These are phyloP conservation scores for Hycleus phaleratus DNA, from an alignment of 1,140 invertebrate genomes.

Conservation along the genomic window DNA sequence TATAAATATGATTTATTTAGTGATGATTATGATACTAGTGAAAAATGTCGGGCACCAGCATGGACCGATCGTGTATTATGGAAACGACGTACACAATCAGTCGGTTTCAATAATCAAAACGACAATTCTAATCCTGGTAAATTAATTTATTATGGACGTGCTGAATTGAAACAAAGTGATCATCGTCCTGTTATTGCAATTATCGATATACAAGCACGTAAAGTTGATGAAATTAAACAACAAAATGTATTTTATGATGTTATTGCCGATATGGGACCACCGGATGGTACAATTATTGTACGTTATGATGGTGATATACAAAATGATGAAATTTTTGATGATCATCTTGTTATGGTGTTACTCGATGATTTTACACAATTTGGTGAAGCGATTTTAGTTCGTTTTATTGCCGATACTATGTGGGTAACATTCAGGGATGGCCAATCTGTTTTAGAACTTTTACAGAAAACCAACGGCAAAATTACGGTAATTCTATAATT, in stretches of 20 bases:
- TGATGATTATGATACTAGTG: constrained; percentile 98
- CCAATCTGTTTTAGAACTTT: constrained; percentile 66
- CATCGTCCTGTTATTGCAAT: constrained; percentile 90
- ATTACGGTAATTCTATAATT: constrained; percentile 10
- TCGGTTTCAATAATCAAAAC: constrained; percentile 46
- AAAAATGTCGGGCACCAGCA: constrained; percentile 92
- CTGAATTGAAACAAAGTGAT: constrained; percentile 96
- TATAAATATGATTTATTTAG: constrained; percentile 99
- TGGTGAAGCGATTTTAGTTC: constrained; percentile 81
- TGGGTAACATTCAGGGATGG: constrained; percentile 87
- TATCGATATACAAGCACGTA: constrained; percentile 79
- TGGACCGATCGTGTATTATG: constrained; percentile 97
- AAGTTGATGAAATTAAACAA: constrained; percentile 66
- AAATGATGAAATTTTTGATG: constrained; percentile 50
- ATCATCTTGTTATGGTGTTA: constrained; percentile 63
- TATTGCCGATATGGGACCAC: constrained; percentile 81
- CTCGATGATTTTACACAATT: constrained; percentile 66
- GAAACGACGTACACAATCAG: constrained; percentile 66
- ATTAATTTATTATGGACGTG: constrained; percentile 81
- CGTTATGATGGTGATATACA: constrained; percentile 38
- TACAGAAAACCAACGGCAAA: constrained; percentile 42
- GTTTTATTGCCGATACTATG: constrained; percentile 82
- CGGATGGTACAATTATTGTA: constrained; percentile 89
- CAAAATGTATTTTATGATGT: constrained; percentile 75
- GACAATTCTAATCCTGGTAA: constrained; percentile 58